Base-by-base conservation (phyloP, 2,888 invertebrate genomes). In the Drosophila pseudotakahashii region DNA sequence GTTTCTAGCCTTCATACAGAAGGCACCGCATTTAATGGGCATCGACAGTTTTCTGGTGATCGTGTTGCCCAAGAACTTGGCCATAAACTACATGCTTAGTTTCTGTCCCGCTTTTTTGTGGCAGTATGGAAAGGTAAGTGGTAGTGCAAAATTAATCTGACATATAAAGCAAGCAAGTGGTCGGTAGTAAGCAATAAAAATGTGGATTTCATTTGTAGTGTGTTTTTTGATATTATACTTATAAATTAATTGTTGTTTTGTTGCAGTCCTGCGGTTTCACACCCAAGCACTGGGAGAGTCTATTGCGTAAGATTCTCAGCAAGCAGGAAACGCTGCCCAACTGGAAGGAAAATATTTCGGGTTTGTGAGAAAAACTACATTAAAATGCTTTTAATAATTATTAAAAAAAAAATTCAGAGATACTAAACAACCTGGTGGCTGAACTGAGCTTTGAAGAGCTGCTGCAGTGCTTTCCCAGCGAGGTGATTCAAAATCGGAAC, bases 61-160 rank as follows among this genome's bases (percentile, higher is more conserved):
- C 78, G 88, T 93, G 79, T 89, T 93, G 86, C 90, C 92, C 39
- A 91, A 93, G 76, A 92, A 93, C 76, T 92, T 94, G 89, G 93
- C 93, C 48, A 91, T 94, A 2, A 90, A 92, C 62, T 92, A 94
- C 76, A 89, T 95, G 76, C 91, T 94, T 34, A 93, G 94, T 36
- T 93, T 93, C 61, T 94, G 94, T 76, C 95, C 95, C 0, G 93
- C 94, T 76, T 94, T 94, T 81, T 88, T 95, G 34, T 91, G 95
- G 75, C 94, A 94, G 62, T 95, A 94, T 89, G 94, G 94, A 50
- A 95, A 95, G 93, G 95, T 95, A 88, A 88, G 16, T 7, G 37
- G 7, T 37, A n/a, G 37, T 37, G 6, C 7, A 2, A 7, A 37
- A 34, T 10, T 34, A 34, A 4, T 34, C 34, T 30, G 7, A 30